Conservation (phyloP, 1,140 invertebrate species). For the Drosophila orosa region DNA sequence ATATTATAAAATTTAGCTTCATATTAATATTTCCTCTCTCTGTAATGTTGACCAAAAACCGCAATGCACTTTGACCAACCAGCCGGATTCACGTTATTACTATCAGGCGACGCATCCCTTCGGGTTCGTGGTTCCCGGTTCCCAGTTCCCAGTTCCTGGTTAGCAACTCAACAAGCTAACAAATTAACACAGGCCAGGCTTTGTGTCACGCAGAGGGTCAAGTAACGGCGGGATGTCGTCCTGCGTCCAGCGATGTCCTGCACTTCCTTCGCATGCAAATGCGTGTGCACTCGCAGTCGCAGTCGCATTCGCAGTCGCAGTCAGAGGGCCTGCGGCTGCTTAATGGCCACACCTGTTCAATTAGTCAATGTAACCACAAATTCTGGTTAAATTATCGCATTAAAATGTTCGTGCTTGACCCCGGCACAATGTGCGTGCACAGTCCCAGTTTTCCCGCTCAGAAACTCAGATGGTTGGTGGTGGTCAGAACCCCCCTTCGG, state of each 20-base stretch:
- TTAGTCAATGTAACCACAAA: conserved; percentile 84
- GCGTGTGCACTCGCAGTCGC: conserved; percentile 58
- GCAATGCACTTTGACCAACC: conserved; percentile 77
- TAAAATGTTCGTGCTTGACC: conserved; percentile 84
- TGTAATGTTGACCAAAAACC: conserved; percentile 49
- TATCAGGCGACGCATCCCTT: conserved; percentile 25
- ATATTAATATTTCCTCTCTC: not conserved
- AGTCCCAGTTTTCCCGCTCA: conserved; percentile 11
- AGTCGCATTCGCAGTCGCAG: conserved; percentile 60
- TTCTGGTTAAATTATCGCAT: conserved; percentile 84
- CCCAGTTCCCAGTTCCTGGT: conserved; percentile 34
- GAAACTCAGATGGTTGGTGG: conserved; percentile 4
- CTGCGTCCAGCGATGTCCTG: conserved; percentile 27
- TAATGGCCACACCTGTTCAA: conserved; percentile 84
- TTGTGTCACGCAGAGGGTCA: conserved; percentile 70
- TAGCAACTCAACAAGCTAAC: conserved; percentile 79
- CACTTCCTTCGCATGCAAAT: conserved; percentile 53
- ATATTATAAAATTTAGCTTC: not conserved
- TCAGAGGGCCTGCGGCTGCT: conserved; percentile 70
- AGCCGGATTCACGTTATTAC: conserved; percentile 57
- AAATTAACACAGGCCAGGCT: conserved; percentile 77
- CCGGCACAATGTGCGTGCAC: conserved; percentile 73
- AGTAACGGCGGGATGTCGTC: conserved; percentile 26
- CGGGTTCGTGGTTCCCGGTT: conserved; percentile 9
- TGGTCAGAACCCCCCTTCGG: not conserved